These are phyloP conservation scores for Misgurnus mizolepis DNA, from an alignment of 2,113 vertebrate species.

Conservation along the genomic window DNA sequence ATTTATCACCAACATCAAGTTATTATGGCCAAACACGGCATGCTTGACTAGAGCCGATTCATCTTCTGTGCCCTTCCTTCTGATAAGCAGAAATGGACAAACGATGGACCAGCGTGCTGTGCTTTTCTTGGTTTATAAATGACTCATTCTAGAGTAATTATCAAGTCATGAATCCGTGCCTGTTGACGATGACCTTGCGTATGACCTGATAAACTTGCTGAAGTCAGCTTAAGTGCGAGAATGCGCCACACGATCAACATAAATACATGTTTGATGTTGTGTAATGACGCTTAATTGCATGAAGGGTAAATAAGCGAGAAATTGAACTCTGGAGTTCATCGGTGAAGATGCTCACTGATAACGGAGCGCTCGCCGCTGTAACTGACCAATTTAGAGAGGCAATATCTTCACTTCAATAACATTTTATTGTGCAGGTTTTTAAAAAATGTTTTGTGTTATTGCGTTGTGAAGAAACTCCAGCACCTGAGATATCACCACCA, in stretches of 20 bases:
- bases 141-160: conserved; percentile 33
- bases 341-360: background rate
- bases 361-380: background rate
- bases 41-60: conserved; percentile 55
- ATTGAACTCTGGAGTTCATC: background rate
- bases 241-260: background rate
- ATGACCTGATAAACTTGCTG: conserved; percentile 22
- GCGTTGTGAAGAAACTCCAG: too few relatives aligned
- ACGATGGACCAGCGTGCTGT: conserved; percentile 22
- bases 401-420: conserved; percentile 14
- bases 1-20: conserved; percentile 56
- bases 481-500: too few relatives aligned
- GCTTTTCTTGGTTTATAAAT: conserved; percentile 41
- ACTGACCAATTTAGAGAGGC: conserved; percentile 3
- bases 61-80: conserved; percentile 43
- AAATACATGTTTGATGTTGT: conserved; percentile 12
- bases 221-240: conserved; percentile 15
- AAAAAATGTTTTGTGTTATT: background rate
- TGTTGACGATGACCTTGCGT: conserved; percentile 39
- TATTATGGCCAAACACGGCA: conserved; percentile 51
- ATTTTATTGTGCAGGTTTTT: conserved; percentile 10
- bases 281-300: conserved; percentile 17
- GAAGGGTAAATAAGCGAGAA: conserved; percentile 22
- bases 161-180: conserved; percentile 35
- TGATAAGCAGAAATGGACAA: conserved; percentile 49